phyloP scores from a whole-genome alignment of 2,888 invertebrate genomes.

The Pyrochroa serraticornis region DNA sequence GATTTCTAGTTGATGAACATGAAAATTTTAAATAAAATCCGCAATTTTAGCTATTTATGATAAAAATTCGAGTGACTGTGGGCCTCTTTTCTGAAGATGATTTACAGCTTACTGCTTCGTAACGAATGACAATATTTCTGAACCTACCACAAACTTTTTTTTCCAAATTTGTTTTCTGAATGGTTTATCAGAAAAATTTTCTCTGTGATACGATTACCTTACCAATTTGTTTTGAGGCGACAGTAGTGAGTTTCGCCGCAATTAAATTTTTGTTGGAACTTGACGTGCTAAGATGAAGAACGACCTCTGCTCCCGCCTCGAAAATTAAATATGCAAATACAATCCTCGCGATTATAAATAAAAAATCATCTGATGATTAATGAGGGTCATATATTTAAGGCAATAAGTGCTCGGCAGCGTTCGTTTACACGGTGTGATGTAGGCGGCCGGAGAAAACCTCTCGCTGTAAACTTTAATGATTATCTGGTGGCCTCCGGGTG shows the following conservation, averaged over 20 bases:
- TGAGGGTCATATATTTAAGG: slow-evolving; percentile 41
- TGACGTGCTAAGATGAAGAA: not conserved
- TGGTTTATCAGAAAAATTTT: too few relatives aligned
- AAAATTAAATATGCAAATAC: slow-evolving; percentile 34
- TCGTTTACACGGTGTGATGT: slow-evolving; percentile 46
- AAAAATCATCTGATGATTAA: slow-evolving; percentile 43
- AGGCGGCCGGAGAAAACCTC: slow-evolving; percentile 49
- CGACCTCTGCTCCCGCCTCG: slow-evolving; percentile 2
- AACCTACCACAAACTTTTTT: too few relatives aligned
- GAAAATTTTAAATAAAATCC: too few relatives aligned
- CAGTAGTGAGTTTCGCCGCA: not conserved
- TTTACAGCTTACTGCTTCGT: too few relatives aligned
- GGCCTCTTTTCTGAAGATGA: too few relatives aligned
- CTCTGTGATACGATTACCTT: too few relatives aligned
- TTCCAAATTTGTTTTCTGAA: too few relatives aligned
- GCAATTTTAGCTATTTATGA: too few relatives aligned
- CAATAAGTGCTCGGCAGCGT: slow-evolving; percentile 43
- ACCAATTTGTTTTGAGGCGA: not conserved
- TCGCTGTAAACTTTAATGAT: slow-evolving; percentile 50
- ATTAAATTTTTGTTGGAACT: not conserved
- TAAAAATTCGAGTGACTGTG: too few relatives aligned
- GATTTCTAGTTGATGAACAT: too few relatives aligned
- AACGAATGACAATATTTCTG: too few relatives aligned
- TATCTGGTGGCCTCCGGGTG: slow-evolving; percentile 49
- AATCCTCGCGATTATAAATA: slow-evolving; percentile 32